phyloP scores from a whole-genome alignment of 2,113 vertebrate genomes.

The Xenopus tropicalis region DNA sequence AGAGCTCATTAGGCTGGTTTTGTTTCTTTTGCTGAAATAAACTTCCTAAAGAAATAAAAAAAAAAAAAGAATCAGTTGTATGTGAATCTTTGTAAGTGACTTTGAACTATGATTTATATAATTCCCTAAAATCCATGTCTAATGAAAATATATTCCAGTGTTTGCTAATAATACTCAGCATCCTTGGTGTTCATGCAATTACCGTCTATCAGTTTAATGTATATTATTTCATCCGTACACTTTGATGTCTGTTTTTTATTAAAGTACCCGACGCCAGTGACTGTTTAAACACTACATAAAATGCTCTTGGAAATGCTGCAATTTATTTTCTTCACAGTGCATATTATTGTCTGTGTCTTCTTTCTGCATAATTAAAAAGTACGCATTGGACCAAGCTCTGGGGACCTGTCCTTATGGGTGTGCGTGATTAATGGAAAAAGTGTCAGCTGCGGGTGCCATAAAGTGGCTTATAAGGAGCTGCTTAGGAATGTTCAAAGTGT shows the following conservation, averaged over 20 bases:
- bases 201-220: slow-evolving; percentile 18
- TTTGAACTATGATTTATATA: neutral
- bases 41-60: too few relatives aligned
- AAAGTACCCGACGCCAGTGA: neutral
- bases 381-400: neutral
- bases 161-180: slow-evolving; percentile 7
- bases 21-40: too few relatives aligned
- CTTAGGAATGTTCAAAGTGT: neutral
- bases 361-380: neutral
- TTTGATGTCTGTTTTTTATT: slow-evolving; percentile 7
- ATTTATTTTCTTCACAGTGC: neutral
- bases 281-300: neutral
- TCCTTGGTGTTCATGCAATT: neutral
- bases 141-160: slow-evolving; percentile 5
- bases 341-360: neutral
- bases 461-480: neutral
- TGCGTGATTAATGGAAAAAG: neutral
- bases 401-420: slow-evolving; percentile 1
- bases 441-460: neutral
- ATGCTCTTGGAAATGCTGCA: neutral
- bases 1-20: neutral
- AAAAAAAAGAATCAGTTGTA: too few relatives aligned
- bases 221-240: slow-evolving; percentile 2
- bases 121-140: slow-evolving; percentile 11
- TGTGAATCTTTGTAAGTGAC: too few relatives aligned